A percentile compares a stretch with the other conserved stretches of the same genome.
phyloP scores from a whole-genome alignment of 2,113 vertebrate genomes.

The Lathamus discolor region DNA sequence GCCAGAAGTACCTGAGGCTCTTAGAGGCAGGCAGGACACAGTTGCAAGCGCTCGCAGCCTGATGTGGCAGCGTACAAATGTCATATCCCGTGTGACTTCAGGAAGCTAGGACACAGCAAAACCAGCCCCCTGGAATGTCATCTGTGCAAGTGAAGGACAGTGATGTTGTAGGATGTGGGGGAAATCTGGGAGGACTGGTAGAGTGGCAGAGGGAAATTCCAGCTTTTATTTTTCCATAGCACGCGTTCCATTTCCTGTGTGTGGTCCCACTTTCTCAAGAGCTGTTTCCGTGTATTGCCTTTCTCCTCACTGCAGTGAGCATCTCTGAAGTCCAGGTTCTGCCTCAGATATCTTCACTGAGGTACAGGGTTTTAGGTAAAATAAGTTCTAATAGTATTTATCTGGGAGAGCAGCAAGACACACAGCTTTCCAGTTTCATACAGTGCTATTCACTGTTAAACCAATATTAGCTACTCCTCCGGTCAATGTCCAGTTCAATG shows the following conservation, averaged over 20 bases:
- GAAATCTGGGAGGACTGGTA: background rate
- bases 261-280: background rate
- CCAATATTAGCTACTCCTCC: background rate
- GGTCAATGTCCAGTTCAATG: background rate
- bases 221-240: background rate
- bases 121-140: background rate
- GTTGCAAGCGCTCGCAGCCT: background rate
- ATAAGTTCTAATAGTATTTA: background rate
- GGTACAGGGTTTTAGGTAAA: background rate
- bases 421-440: background rate
- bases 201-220: background rate
- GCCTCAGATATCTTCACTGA: background rate
- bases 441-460: background rate
- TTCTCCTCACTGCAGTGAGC: background rate
- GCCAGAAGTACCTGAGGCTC: background rate
- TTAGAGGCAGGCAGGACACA: background rate
- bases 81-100: background rate
- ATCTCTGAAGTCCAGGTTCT: background rate
- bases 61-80: fast-evolving
- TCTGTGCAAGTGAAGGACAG: background rate
- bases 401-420: background rate
- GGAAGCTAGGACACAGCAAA: background rate
- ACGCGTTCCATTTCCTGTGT: background rate
- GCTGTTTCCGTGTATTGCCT: background rate
- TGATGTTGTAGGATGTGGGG: fast-evolving